Conservation (phyloP, 2,888 invertebrate genomes). For the Boloria selene region DNA sequence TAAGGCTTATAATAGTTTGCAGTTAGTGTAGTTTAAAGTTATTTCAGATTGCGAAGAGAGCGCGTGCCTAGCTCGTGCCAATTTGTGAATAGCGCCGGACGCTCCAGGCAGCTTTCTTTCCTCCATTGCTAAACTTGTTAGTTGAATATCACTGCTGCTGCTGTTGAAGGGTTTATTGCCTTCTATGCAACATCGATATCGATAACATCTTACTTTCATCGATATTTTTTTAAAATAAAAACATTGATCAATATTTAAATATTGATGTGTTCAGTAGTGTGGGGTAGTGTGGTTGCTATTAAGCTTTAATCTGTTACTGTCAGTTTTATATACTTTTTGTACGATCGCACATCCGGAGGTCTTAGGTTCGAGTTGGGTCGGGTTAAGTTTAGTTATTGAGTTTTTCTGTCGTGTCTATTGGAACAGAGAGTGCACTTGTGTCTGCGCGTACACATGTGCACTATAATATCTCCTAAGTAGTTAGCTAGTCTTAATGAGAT, state of each 20-base stretch:
- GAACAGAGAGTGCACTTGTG: too few relatives aligned
- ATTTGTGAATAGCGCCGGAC: conserved; percentile 80
- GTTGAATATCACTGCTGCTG: conserved; percentile 73
- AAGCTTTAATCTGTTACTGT: too few relatives aligned
- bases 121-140: conserved; percentile 77
- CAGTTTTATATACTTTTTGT: too few relatives aligned
- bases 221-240: not conserved
- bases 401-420: too few relatives aligned
- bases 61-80: conserved; percentile 81
- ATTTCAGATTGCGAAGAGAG: conserved; percentile 47
- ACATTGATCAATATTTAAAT: not conserved
- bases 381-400: too few relatives aligned
- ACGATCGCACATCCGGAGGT: too few relatives aligned
- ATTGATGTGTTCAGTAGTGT: not conserved
- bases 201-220: conserved; percentile 40
- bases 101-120: conserved; percentile 79
- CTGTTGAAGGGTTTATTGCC: conserved; percentile 58
- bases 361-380: too few relatives aligned
- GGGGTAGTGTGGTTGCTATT: too few relatives aligned
- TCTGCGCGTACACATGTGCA: too few relatives aligned
- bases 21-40: conserved; percentile 42
- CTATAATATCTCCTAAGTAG: too few relatives aligned
- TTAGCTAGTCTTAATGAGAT: too few relatives aligned
- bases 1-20: conserved; percentile 46
- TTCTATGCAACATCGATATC: conserved; percentile 51